Conservation (phyloP, 2,888 invertebrate genomes). For the Agrochola macilenta region DNA sequence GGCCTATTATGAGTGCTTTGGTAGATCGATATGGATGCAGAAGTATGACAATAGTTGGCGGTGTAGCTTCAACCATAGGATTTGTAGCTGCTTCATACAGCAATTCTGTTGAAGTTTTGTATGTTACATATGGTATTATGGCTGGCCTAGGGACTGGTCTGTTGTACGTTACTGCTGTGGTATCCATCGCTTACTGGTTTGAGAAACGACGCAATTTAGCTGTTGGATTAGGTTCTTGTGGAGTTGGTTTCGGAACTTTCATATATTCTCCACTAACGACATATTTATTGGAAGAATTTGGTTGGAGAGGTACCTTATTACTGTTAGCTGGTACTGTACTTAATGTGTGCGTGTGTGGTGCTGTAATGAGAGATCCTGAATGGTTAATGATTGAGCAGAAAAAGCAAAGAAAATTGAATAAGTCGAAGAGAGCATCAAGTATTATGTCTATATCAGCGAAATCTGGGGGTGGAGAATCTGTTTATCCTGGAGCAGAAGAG, state of each 20-base stretch:
- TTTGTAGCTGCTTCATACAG: conserved; percentile 94
- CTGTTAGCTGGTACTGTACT: conserved; percentile 95
- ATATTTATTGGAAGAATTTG: conserved; percentile 93
- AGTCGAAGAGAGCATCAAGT: conserved; percentile 89
- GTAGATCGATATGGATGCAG: conserved; percentile 96
- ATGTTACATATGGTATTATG: conserved; percentile 95
- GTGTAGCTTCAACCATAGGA: conserved; percentile 93
- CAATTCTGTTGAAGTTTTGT: conserved; percentile 94
- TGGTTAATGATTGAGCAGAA: conserved; percentile 93
- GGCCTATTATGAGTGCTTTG: conserved; percentile 95
- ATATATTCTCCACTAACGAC: conserved; percentile 96
- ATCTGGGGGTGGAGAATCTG: conserved; percentile 89
- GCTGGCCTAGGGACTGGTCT: conserved; percentile 96
- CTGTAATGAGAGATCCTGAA: conserved; percentile 96
- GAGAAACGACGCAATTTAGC: conserved; percentile 96
- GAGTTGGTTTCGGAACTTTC: conserved; percentile 97
- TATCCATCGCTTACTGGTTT: conserved; percentile 98
- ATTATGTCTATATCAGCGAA: conserved; percentile 89
- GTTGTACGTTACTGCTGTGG: conserved; percentile 97
- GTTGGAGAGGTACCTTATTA: conserved; percentile 95
- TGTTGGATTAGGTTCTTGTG: conserved; percentile 96
- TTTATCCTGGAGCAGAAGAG: conserved; percentile 92
- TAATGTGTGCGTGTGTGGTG: conserved; percentile 96
- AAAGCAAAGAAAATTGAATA: conserved; percentile 88
- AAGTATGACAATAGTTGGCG: conserved; percentile 94